Conservation (phyloP, 2,888 invertebrate genomes). For the Rambutsinella grinnellia region DNA sequence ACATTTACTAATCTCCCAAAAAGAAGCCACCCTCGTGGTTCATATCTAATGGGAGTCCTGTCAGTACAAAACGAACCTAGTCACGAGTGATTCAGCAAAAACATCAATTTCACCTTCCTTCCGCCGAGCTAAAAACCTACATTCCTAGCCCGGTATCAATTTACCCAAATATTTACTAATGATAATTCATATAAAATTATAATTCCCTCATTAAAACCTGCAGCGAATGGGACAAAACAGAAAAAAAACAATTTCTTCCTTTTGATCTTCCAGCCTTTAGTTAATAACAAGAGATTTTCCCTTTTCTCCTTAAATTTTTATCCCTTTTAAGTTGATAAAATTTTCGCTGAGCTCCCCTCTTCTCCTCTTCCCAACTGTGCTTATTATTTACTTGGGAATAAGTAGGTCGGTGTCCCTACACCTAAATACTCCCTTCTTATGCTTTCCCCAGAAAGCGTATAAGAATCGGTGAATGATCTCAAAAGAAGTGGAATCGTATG, state of each 20-base stretch:
- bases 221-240: too few relatives aligned
- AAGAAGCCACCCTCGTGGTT: not conserved
- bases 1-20: too few relatives aligned
- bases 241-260: not conserved
- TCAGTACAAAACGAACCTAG: too few relatives aligned
- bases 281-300: too few relatives aligned
- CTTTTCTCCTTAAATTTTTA: constrained; percentile 17
- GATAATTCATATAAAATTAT: constrained; percentile 19
- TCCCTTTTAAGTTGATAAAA: constrained; percentile 17
- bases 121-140: too few relatives aligned
- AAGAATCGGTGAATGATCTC: too few relatives aligned
- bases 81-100: too few relatives aligned
- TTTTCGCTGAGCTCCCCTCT: constrained; percentile 13
- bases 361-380: constrained; percentile 1
- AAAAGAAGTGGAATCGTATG: not conserved
- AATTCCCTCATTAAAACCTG: constrained; percentile 24
- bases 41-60: not conserved
- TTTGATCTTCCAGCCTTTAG: constrained; percentile 17
- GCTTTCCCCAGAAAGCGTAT: too few relatives aligned
- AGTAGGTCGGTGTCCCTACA: too few relatives aligned
- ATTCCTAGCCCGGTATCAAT: too few relatives aligned
- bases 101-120: not conserved
- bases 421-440: not conserved
- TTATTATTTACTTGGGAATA: constrained; percentile 24
- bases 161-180: too few relatives aligned